phyloP scores from a whole-genome alignment of 2,113 vertebrate species.

The Istiophorus platypterus region DNA sequence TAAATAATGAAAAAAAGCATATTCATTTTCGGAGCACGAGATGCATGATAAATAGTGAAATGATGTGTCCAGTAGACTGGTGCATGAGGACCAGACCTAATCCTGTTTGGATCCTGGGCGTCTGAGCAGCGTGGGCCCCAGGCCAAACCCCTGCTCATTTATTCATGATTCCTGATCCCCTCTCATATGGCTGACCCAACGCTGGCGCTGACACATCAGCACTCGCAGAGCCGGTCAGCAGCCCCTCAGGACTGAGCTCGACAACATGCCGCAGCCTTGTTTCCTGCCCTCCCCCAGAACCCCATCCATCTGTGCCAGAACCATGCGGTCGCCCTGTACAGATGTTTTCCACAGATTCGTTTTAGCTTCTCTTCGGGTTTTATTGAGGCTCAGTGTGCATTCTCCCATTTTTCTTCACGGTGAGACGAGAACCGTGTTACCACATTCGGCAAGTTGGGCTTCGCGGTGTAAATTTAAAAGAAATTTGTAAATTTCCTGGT shows the following conservation, averaged over 20 bases:
- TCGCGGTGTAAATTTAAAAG: too few relatives aligned
- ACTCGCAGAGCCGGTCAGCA: constrained; percentile 33
- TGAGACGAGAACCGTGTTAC: neutral
- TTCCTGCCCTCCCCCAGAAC: neutral
- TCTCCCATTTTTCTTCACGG: neutral
- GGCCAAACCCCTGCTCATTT: constrained; percentile 53
- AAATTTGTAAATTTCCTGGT: too few relatives aligned
- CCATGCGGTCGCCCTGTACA: neutral
- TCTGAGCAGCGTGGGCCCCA: neutral
- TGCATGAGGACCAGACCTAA: neutral
- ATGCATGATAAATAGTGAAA: neutral
- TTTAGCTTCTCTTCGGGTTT: neutral
- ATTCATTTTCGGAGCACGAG: neutral
- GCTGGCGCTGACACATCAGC: constrained; percentile 54
- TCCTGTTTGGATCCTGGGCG: constrained; percentile 12
- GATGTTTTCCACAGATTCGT: constrained; percentile 1
- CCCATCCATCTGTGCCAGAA: neutral
- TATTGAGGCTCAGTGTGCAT: neutral
- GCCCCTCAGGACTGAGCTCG: constrained; percentile 22
- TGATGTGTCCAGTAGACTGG: neutral
- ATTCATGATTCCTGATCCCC: constrained; percentile 66
- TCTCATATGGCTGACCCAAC: constrained; percentile 47
- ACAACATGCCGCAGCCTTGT: constrained; percentile 16
- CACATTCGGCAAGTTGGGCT: too few relatives aligned
- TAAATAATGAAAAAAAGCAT: neutral